Conservation (phyloP, 2,113 vertebrate species). For the Gymnarchus niloticus region DNA sequence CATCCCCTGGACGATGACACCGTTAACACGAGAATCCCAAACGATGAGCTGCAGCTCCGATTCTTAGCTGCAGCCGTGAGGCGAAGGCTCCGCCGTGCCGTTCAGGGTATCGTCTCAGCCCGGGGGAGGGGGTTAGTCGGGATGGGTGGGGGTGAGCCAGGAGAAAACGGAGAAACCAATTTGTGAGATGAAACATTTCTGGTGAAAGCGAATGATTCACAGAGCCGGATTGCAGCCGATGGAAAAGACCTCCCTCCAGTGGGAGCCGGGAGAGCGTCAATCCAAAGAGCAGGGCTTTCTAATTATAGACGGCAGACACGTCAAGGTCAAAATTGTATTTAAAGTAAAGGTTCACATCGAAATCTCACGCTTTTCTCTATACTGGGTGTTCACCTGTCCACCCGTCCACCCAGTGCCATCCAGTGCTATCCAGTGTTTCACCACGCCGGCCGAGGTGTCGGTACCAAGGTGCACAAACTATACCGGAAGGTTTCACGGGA, state of each 20-base stretch:
- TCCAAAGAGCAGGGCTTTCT: constrained; percentile 65
- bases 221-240: constrained; percentile 53
- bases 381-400: background rate
- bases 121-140: constrained; percentile 34
- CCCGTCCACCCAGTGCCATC: too few species aligned
- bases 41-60: constrained; percentile 49
- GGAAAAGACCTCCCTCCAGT: constrained; percentile 51
- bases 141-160: constrained; percentile 34
- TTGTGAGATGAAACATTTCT: constrained; percentile 69
- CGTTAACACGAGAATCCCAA: background rate
- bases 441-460: background rate
- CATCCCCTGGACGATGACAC: too few species aligned
- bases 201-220: constrained; percentile 58
- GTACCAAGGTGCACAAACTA: background rate
- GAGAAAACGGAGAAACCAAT: constrained; percentile 63
- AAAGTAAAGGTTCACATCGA: constrained; percentile 67
- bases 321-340: constrained; percentile 74
- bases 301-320: constrained; percentile 68
- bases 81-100: constrained; percentile 60
- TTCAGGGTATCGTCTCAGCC: constrained; percentile 46
- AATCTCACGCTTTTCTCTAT: constrained; percentile 48
- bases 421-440: background rate
- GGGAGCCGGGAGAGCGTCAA: constrained; percentile 65
- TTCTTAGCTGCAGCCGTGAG: constrained; percentile 52
- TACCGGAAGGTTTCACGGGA: background rate